phyloP scores from a whole-genome alignment of 2,888 invertebrate genomes.

The Nymphalis urticae region DNA sequence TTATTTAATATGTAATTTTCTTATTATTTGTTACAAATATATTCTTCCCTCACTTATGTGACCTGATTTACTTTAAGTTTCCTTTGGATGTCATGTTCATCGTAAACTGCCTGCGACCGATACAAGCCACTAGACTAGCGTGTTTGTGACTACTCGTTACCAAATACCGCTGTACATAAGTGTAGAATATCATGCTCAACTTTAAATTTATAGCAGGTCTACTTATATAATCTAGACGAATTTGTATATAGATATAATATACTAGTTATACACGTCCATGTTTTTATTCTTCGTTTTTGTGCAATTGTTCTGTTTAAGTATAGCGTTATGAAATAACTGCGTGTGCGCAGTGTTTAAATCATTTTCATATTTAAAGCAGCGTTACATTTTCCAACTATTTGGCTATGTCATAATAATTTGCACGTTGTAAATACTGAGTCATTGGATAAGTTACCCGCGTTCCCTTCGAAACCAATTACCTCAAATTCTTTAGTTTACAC shows the following conservation, averaged over 20 bases:
- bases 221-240: conserved; percentile 26
- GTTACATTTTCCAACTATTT: neutral
- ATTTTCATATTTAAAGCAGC: conserved; percentile 13
- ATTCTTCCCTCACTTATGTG: conserved; percentile 72
- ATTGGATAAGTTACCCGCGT: conserved; percentile 79
- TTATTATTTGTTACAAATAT: conserved; percentile 48
- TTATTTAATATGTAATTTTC: conserved; percentile 43
- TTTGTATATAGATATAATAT: conserved; percentile 53
- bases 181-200: conserved; percentile 54
- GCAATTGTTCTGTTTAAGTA: conserved; percentile 58
- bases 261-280: conserved; percentile 38
- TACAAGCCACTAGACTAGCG: conserved; percentile 46
- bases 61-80: conserved; percentile 81
- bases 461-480: conserved; percentile 79
- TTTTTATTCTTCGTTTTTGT: conserved; percentile 53
- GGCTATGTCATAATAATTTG: conserved; percentile 22
- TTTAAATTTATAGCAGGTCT: conserved; percentile 23
- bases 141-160: conserved; percentile 60
- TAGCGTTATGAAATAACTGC: conserved; percentile 61
- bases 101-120: conserved; percentile 50
- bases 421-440: conserved; percentile 74
- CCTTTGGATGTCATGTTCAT: conserved; percentile 39
- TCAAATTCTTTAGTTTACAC: conserved; percentile 78
- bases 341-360: conserved; percentile 37
- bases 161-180: conserved; percentile 62